These are phyloP conservation scores for Trichoplusia ni DNA, from an alignment of 1,140 invertebrate species.

Conservation along the genomic window DNA sequence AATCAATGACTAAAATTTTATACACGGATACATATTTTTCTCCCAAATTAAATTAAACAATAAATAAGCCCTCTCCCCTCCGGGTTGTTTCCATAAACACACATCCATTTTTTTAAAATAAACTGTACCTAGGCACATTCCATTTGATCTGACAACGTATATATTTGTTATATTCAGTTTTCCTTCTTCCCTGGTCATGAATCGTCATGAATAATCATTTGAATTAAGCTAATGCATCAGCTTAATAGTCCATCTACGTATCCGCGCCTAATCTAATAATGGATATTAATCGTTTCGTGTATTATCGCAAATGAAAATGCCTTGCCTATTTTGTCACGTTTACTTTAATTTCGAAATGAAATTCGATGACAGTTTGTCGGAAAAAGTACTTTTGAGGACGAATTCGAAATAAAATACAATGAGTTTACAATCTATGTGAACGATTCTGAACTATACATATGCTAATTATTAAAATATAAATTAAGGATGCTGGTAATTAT, in stretches of 20 bases:
- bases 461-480: too few species aligned
- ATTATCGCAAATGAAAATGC: conserved; percentile 5
- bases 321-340: background rate
- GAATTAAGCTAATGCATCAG: conserved; percentile 30
- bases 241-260: conserved; percentile 20
- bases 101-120: background rate
- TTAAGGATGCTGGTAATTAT: too few species aligned
- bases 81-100: background rate
- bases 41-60: too few species aligned
- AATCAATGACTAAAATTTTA: too few species aligned
- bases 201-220: conserved; percentile 28
- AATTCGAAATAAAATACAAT: too few species aligned
- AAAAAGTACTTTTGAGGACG: too few species aligned
- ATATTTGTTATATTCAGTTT: background rate
- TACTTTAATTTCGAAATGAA: too few species aligned
- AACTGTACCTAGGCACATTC: too few species aligned
- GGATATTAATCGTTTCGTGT: conserved; percentile 19
- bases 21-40: too few species aligned
- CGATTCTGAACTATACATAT: too few species aligned
- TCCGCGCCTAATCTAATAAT: conserved; percentile 23
- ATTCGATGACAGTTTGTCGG: too few species aligned
- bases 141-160: background rate
- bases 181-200: background rate
- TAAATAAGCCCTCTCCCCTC: background rate
- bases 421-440: too few species aligned